Conservation (phyloP, 2,113 vertebrate species). For the Rafetus swinhoei region DNA sequence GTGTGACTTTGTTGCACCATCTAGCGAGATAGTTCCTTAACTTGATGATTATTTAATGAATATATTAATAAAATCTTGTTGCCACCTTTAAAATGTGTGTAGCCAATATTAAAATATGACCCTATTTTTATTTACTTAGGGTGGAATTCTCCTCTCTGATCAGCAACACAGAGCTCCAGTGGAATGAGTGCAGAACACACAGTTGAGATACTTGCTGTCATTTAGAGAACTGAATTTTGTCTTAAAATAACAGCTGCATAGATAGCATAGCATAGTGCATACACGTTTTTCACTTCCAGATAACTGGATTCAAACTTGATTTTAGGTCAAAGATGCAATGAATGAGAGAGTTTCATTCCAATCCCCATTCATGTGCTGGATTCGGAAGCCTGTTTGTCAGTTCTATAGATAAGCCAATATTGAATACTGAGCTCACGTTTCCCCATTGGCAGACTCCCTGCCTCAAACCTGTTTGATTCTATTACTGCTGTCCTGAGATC, state of each 20-base stretch:
- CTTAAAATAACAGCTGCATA: not conserved
- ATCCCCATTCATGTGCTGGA: not conserved
- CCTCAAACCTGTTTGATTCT: not conserved
- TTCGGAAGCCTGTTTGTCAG: not conserved
- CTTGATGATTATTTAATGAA: conserved; percentile 3
- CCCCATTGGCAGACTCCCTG: not conserved
- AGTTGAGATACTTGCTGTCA: not conserved
- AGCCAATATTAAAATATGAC: not conserved
- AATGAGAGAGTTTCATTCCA: not conserved
- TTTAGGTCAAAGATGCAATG: not conserved
- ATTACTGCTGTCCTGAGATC: not conserved
- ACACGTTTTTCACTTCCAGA: not conserved
- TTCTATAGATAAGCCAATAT: not conserved
- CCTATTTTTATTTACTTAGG: conserved; percentile 23
- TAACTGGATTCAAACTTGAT: not conserved
- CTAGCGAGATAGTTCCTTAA: conserved; percentile 38
- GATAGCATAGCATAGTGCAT: not conserved
- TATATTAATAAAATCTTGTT: conserved; percentile 26
- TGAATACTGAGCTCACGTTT: conserved; percentile 13
- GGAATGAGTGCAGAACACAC: not conserved
- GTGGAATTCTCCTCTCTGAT: rapidly evolving
- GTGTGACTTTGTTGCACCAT: conserved; percentile 51
- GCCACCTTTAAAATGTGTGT: not conserved
- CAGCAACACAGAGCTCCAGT: not conserved
- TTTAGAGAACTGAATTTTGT: not conserved